Base-by-base conservation (phyloP, 2,113 vertebrate genomes). In the Urocolius indicus region DNA sequence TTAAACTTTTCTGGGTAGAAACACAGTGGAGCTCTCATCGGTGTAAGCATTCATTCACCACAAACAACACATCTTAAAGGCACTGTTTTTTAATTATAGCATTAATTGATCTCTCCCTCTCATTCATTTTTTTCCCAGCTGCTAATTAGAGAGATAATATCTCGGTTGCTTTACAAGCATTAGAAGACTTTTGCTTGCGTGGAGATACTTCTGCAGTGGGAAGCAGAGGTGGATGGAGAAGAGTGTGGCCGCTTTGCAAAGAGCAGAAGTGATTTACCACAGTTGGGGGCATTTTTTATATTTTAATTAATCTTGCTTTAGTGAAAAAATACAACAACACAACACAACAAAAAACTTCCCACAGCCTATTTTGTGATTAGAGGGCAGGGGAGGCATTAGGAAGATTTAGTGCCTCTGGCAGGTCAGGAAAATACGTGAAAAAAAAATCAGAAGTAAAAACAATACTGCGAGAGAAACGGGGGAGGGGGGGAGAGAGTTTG, bases 141-240 rank as follows among this genome's bases (percentile, higher is more conserved):
- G 95, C 96, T 98, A 98, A 98, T 98, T 98, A 98, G 88, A 95
- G 90, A 86, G 94, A 95, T 97, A 97, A 65, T 78, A 97, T 97
- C 97, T 95, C n/a, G 30, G 96, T 91, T 95, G 93, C 88, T 97
- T 97, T 97, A 92, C 8, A 59, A 98, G 88, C 86, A 15, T 62
- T 85, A 94, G 91, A 96, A 89, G 69, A 96, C 88, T 95, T 82
- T 85, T 59, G 90, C 74, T 89, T 71, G 69, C 45, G 18, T 59
- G 93, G 95, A 97, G 95, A 95, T 73, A 75, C 95, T 94, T 95
- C 75, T 83, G 87, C 84, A 11, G 75, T 9, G 38, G 78, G 75
- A 97, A 93, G 79, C 68, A 71, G 92, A 94, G 55, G 78, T 87
- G 66, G 67, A 79, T 55, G 48, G 96, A 84, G 73, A 16, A 1